Percentiles rank a stretch among this genome's conserved stretches.
These are phyloP conservation scores for Ctenomys sociabilis DNA, from an alignment of 2,113 vertebrate genomes.

Conservation along the genomic window DNA sequence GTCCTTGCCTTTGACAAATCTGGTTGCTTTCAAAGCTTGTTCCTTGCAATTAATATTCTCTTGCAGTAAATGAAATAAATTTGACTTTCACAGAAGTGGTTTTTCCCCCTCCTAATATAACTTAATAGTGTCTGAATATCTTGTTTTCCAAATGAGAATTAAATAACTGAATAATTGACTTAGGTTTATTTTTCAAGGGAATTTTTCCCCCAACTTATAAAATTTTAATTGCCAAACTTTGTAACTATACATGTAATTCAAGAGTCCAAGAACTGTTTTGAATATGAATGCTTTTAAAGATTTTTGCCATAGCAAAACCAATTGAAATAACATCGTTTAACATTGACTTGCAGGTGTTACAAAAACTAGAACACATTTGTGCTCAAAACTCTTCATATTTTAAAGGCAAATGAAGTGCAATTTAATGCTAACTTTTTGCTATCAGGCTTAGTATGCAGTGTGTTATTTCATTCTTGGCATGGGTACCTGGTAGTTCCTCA, in stretches of 20 bases:
- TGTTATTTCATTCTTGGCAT: neutral
- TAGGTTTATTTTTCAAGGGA: conserved; percentile 69
- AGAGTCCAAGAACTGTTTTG: conserved; percentile 76
- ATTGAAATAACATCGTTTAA: conserved; percentile 48
- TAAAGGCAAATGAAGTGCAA: conserved; percentile 25
- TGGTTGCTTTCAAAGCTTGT: conserved; percentile 20
- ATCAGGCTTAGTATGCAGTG: neutral
- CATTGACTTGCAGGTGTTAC: conserved; percentile 59
- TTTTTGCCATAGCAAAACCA: conserved; percentile 47
- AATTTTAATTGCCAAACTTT: conserved; percentile 79
- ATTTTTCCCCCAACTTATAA: neutral
- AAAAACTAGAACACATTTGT: conserved; percentile 20
- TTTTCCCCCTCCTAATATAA: conserved; percentile 54
- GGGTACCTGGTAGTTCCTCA: neutral
- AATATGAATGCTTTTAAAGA: conserved; percentile 66
- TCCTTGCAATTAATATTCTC: conserved; percentile 63
- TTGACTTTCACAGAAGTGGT: conserved; percentile 47
- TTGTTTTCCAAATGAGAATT: conserved; percentile 75
- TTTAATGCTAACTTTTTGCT: conserved; percentile 5
- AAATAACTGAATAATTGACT: conserved; percentile 72
- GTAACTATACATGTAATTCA: conserved; percentile 71
- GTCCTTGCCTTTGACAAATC: neutral
- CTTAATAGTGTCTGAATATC: conserved; percentile 60
- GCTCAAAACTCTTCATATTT: conserved; percentile 20
- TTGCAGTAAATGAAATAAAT: conserved; percentile 57